These are phyloP conservation scores for Neotoxoptera formosana DNA, from an alignment of 1,140 invertebrate genomes.

Conservation along the genomic window DNA sequence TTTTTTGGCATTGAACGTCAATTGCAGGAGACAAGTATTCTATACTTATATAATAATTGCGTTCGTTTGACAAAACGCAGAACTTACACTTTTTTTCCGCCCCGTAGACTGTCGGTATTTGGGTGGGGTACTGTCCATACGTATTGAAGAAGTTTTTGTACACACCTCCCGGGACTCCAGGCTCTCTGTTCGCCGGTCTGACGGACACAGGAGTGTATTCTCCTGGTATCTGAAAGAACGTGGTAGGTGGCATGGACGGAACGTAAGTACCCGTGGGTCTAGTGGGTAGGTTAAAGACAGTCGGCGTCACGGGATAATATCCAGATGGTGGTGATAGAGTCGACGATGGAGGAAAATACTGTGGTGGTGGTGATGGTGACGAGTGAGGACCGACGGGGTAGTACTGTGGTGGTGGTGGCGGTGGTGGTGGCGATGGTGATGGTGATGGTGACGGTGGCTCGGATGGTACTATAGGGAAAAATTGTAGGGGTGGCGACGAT, in stretches of 20 bases:
- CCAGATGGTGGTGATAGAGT: conserved; percentile 37
- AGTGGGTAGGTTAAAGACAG: neutral
- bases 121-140: neutral
- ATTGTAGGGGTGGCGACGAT: neutral
- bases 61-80: neutral
- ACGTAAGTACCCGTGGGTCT: conserved; percentile 8
- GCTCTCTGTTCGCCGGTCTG: neutral
- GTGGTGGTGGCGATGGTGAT: conserved; percentile 26
- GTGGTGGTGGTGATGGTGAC: neutral
- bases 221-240: neutral
- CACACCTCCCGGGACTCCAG: neutral
- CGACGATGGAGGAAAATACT: conserved; percentile 13
- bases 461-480: neutral
- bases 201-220: conserved; percentile 38
- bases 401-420: neutral
- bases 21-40: no score
- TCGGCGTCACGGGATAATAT: conserved; percentile 17
- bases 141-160: neutral
- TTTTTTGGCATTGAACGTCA: neutral
- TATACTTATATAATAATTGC: neutral
- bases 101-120: neutral
- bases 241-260: conserved; percentile 34
- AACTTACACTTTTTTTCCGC: neutral
- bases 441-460: neutral
- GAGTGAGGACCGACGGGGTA: neutral